phyloP scores from a whole-genome alignment of 2,113 vertebrate species.

The Nothocercus julius region DNA sequence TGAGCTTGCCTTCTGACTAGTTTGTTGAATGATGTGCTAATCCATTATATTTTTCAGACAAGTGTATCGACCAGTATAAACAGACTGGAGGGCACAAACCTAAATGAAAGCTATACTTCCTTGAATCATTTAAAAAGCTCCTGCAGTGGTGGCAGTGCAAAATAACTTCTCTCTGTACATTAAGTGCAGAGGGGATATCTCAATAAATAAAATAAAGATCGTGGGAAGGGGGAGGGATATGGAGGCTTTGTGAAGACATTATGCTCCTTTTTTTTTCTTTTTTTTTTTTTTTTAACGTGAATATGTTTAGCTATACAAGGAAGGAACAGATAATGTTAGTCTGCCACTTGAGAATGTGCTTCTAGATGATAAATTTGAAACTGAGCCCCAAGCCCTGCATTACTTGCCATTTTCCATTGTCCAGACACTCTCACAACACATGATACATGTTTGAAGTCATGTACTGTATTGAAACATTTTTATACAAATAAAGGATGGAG shows the following conservation, averaged over 20 bases:
- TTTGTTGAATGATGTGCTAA: conserved; percentile 95
- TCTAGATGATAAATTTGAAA: conserved; percentile 52
- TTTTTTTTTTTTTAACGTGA: not conserved
- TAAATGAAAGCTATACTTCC: conserved; percentile 92
- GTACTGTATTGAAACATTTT: conserved; percentile 12
- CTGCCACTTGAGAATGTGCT: conserved; percentile 27
- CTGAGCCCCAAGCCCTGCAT: conserved; percentile 40
- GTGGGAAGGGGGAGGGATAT: not conserved
- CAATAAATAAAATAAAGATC: conserved; percentile 77
- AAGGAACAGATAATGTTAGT: conserved; percentile 43
- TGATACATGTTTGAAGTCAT: conserved; percentile 42
- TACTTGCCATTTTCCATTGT: conserved; percentile 20
- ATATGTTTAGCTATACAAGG: conserved; percentile 40
- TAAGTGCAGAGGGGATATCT: conserved; percentile 71
- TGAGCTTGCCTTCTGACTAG: conserved; percentile 87
- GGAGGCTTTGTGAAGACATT: not conserved
- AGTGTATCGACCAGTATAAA: conserved; percentile 96
- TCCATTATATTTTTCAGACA: conserved; percentile 96
- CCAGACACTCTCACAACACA: not conserved
- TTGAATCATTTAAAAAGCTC: conserved; percentile 90
- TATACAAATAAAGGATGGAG: conserved; percentile 56
- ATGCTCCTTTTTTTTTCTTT: not conserved
- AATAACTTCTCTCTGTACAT: conserved; percentile 76
- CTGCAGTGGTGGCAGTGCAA: conserved; percentile 79
- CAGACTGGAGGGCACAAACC: conserved; percentile 93